phyloP scores from a whole-genome alignment of 2,797 vertebrate species.

The Notolabrus celidotus region DNA sequence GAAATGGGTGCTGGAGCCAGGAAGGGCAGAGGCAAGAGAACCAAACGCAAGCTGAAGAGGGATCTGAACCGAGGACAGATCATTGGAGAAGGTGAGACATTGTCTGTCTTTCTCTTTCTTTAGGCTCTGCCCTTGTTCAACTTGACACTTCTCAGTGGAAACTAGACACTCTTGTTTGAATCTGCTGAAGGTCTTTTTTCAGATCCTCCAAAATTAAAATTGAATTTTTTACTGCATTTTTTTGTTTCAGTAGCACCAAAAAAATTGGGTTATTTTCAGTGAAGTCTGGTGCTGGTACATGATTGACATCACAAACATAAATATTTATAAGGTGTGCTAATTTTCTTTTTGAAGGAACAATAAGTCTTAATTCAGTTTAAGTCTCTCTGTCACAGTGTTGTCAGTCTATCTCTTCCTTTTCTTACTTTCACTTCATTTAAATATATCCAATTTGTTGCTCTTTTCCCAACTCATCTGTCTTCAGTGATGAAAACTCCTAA shows the following conservation, averaged over 20 bases:
- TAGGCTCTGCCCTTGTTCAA: neutral
- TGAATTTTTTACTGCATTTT: neutral
- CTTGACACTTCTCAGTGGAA: neutral
- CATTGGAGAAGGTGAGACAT: constrained; percentile 91
- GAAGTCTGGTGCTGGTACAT: neutral
- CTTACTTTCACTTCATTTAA: neutral
- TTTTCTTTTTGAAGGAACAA: neutral
- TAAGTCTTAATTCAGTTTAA: constrained; percentile 10
- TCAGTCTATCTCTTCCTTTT: neutral
- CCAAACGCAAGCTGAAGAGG: constrained; percentile 89
- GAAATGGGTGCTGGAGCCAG: constrained; percentile 86
- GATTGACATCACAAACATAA: constrained; percentile 19
- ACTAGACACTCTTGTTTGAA: no score
- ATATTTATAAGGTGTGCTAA: constrained; percentile 25
- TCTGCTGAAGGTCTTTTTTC: neutral
- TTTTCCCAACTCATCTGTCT: no score
- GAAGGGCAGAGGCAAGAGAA: constrained; percentile 94
- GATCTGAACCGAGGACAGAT: constrained; percentile 92
- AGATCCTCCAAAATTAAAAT: neutral
- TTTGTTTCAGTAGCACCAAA: neutral
- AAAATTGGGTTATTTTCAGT: constrained; percentile 2
- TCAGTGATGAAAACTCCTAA: no score
- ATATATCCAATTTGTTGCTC: no score
- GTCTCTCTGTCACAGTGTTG: neutral
- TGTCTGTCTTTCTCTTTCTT: neutral